Percentiles rank a stretch among this genome's conserved stretches.
phyloP scores from a whole-genome alignment of 2,797 vertebrate species.

The Spinibarbus caldwelli region DNA sequence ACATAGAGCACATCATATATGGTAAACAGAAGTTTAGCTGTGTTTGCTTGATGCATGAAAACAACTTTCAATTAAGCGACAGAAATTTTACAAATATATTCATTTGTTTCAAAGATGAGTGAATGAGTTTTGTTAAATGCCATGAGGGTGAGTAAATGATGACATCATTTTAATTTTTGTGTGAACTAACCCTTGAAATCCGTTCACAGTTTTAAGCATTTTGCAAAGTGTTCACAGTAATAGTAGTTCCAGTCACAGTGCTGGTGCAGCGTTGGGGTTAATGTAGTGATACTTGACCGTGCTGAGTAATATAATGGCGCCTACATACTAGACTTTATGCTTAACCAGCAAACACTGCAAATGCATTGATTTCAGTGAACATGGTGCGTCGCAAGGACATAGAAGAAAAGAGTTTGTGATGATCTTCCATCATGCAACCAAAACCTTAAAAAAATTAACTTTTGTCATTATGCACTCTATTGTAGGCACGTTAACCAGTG shows the following conservation, averaged over 20 bases:
- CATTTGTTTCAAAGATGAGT: neutral
- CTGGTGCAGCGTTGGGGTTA: neutral
- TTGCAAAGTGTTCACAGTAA: neutral
- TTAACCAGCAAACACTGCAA: neutral
- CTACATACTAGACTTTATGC: neutral
- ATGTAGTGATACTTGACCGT: neutral
- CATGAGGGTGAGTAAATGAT: neutral
- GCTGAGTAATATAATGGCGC: neutral
- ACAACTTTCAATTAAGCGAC: neutral
- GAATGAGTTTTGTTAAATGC: neutral
- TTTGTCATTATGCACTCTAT: neutral
- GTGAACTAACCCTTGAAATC: neutral
- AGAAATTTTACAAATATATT: neutral
- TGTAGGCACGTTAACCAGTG: neutral
- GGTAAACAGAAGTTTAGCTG: neutral
- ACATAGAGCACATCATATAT: neutral
- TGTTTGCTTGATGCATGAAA: neutral
- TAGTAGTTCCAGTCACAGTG: neutral
- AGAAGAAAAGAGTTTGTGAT: neutral
- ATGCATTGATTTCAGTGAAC: neutral
- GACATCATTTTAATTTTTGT: neutral
- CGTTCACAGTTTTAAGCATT: neutral
- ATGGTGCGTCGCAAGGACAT: neutral
- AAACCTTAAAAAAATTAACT: neutral
- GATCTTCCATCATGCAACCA: neutral